Conservation (phyloP, 1,140 invertebrate species). For the Mizuhopecten yessoensis region DNA sequence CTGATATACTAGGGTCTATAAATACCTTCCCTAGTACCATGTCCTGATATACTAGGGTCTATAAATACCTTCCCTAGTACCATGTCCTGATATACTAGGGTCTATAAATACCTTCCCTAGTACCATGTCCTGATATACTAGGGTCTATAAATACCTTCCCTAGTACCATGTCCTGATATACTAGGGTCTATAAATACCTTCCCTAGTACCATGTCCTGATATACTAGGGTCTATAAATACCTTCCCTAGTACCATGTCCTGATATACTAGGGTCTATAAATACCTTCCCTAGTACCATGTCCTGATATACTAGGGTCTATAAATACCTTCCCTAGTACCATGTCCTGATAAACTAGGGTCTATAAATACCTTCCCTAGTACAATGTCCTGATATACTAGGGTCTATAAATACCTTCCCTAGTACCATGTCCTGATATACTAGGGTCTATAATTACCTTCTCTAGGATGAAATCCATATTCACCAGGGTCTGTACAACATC, state of each 20-base stretch:
- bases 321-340: constrained; percentile 69
- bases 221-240: constrained; percentile 51
- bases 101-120: constrained; percentile 64
- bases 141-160: constrained; percentile 63
- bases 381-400: constrained; percentile 64
- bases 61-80: constrained; percentile 66
- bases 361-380: constrained; percentile 72
- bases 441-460: constrained; percentile 62
- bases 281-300: constrained; percentile 69
- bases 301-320: constrained; percentile 47
- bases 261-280: neutral
- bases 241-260: constrained; percentile 68
- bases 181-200: constrained; percentile 62
- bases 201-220: constrained; percentile 64
- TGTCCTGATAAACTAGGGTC: constrained; percentile 63
- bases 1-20: constrained; percentile 42
- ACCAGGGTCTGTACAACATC: constrained; percentile 55
- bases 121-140: constrained; percentile 65
- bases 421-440: constrained; percentile 64
- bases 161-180: constrained; percentile 64
- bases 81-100: constrained; percentile 63
- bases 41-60: constrained; percentile 53
- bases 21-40: constrained; percentile 69
- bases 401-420: constrained; percentile 64
- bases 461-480: constrained; percentile 64